phyloP scores from a whole-genome alignment of 2,113 vertebrate species.

The Argyrosomus japonicus region DNA sequence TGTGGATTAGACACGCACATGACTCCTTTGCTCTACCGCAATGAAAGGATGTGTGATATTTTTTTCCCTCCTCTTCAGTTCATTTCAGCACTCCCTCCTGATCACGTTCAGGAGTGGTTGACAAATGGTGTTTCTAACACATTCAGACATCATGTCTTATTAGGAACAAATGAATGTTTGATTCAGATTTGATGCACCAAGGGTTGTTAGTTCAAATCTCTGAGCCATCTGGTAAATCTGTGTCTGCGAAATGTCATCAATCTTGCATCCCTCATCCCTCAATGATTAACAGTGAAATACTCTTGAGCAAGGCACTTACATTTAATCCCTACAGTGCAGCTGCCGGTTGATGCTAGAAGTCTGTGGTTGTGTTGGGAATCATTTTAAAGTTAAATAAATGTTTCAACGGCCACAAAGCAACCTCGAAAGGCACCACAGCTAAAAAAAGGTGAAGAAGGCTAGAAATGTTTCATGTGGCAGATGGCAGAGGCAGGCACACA shows the following conservation, averaged over 20 bases:
- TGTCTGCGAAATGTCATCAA: not conserved
- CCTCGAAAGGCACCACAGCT: constrained; percentile 19
- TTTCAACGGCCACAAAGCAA: constrained; percentile 18
- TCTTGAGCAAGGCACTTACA: constrained; percentile 42
- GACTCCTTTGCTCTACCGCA: constrained; percentile 33
- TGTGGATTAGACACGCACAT: constrained; percentile 30
- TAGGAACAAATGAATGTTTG: not conserved
- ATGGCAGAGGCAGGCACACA: constrained; percentile 53
- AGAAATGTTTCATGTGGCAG: constrained; percentile 58
- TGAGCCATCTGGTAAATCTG: not conserved
- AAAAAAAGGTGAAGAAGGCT: constrained; percentile 35
- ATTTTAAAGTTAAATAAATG: constrained; percentile 36
- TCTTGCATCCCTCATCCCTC: not conserved
- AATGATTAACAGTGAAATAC: not conserved
- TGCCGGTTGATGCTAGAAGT: constrained; percentile 5
- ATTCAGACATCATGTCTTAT: not conserved
- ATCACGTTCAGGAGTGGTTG: not conserved
- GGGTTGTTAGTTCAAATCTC: constrained; percentile 27
- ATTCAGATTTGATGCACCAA: not conserved
- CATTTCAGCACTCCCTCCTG: not conserved
- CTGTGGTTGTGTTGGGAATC: constrained; percentile 2
- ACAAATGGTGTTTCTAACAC: not conserved
- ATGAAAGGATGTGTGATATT: not conserved
- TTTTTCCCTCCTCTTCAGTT: not conserved
- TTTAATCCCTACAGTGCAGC: constrained; percentile 16